Evolutionary conservation across 2,797 vertebrate genomes (phyloP).

Genomic region (Crenuchus spilurus): DNA sequence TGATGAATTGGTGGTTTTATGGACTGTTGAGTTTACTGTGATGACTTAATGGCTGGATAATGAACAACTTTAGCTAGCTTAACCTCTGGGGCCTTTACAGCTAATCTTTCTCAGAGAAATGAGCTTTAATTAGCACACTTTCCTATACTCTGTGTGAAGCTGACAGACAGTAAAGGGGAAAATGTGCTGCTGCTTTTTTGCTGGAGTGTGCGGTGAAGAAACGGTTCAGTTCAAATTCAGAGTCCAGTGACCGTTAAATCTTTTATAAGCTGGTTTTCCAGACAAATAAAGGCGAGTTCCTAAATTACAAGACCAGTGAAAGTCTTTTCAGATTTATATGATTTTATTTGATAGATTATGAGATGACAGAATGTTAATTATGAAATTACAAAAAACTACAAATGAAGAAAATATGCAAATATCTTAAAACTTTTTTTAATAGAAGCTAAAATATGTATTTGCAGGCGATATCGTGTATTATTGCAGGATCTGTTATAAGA

Average conservation of each 20-base stretch:
- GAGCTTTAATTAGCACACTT: constrained; percentile 59
- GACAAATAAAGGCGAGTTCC: background rate
- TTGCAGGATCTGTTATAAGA: too few species aligned
- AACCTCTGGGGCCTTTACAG: constrained; percentile 59
- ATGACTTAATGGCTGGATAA: constrained; percentile 56
- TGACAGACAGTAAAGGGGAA: constrained; percentile 46
- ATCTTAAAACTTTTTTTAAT: too few species aligned
- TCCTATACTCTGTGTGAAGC: constrained; percentile 51
- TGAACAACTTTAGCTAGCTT: constrained; percentile 58
- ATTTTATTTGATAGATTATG: background rate
- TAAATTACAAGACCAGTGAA: background rate
- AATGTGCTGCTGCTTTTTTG: constrained; percentile 30
- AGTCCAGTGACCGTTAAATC: constrained; percentile 29
- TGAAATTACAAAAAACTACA: background rate
- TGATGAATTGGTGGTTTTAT: constrained; percentile 57
- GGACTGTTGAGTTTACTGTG: constrained; percentile 49
- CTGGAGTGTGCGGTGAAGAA: constrained; percentile 29
- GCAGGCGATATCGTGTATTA: too few species aligned
- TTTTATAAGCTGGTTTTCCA: constrained; percentile 14
- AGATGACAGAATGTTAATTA: background rate
- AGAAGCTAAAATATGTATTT: too few species aligned
- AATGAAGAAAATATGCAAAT: too few species aligned
- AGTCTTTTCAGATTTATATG: background rate
- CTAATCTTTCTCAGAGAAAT: constrained; percentile 66
- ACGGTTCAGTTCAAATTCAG: constrained; percentile 15